phyloP scores from a whole-genome alignment of 30 jellyfish, hydroid and myxozoan genomes.

The Chironex yamaguchii region DNA sequence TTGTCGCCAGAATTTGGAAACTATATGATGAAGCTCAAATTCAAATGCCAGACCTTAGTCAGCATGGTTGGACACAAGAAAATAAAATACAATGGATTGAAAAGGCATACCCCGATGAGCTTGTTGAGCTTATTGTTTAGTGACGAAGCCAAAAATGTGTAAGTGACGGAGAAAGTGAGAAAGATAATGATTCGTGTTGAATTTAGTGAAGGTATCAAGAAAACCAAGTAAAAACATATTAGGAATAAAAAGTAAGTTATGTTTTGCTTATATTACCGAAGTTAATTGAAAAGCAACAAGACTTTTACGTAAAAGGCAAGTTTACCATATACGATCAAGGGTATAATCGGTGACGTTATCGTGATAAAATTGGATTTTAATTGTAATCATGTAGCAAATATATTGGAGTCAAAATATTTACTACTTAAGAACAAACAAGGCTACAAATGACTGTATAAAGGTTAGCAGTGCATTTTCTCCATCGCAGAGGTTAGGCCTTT shows the following conservation, averaged over 20 bases:
- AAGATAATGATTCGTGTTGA: not conserved
- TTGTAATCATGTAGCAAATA: too few relatives aligned
- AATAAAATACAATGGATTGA: constrained; percentile 17
- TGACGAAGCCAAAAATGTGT: not conserved
- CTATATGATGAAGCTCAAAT: constrained; percentile 6
- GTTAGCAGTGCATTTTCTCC: not conserved
- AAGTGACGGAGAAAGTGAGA: not conserved
- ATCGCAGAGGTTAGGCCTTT: not conserved
- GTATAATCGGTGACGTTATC: not conserved
- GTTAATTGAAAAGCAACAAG: not conserved
- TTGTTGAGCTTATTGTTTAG: not conserved
- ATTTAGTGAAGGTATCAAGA: not conserved
- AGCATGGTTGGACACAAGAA: constrained; percentile 7
- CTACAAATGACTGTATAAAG: not conserved
- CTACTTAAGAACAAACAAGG: not conserved
- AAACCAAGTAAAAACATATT: not conserved
- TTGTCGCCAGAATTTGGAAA: constrained; percentile 35
- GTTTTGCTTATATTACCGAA: not conserved
- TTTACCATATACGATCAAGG: not conserved
- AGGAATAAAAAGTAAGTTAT: not conserved
- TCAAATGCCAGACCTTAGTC: constrained; percentile 27
- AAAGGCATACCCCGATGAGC: constrained; percentile 7
- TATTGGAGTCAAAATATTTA: not conserved
- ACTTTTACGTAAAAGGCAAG: not conserved
- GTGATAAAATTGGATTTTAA: not conserved